Conservation (phyloP, 2,113 vertebrate species). For the Cheilinus undulatus region DNA sequence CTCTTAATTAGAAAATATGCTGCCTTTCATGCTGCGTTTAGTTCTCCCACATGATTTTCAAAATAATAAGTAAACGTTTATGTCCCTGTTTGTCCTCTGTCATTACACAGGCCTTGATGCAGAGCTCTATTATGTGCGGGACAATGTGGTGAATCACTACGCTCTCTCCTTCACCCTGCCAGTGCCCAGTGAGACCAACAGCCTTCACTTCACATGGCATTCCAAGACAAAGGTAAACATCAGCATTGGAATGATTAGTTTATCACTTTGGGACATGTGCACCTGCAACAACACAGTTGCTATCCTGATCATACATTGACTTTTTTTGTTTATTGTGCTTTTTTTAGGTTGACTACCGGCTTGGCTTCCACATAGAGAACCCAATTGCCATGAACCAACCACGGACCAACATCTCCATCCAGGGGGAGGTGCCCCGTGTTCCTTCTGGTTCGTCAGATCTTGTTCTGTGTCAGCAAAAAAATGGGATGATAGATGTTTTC, state of each 20-base stretch:
- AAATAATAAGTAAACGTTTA: neutral
- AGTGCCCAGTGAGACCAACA: slow-evolving; percentile 94
- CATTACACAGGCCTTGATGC: slow-evolving; percentile 91
- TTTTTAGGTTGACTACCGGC: slow-evolving; percentile 92
- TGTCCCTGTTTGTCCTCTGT: slow-evolving; percentile 5
- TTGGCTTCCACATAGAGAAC: slow-evolving; percentile 95
- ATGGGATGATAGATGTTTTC: neutral
- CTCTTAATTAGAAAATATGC: slow-evolving; percentile 8
- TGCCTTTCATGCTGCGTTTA: neutral
- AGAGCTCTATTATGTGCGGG: slow-evolving; percentile 96
- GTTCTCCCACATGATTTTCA: neutral
- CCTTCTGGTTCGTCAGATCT: slow-evolving; percentile 88
- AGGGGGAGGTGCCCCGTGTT: slow-evolving; percentile 91
- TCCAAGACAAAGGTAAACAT: slow-evolving; percentile 89
- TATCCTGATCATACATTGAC: neutral
- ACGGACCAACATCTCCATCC: slow-evolving; percentile 91
- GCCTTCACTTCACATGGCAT: slow-evolving; percentile 96
- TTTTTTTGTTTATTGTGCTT: neutral
- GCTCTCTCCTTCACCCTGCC: slow-evolving; percentile 95
- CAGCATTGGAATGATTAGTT: neutral
- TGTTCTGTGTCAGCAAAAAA: neutral
- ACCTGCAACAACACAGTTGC: no score
- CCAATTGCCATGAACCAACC: slow-evolving; percentile 91
- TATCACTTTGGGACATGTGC: no score
- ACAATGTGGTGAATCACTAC: slow-evolving; percentile 93